phyloP scores from a whole-genome alignment of 2,113 vertebrate species.

The Eolophus roseicapilla region DNA sequence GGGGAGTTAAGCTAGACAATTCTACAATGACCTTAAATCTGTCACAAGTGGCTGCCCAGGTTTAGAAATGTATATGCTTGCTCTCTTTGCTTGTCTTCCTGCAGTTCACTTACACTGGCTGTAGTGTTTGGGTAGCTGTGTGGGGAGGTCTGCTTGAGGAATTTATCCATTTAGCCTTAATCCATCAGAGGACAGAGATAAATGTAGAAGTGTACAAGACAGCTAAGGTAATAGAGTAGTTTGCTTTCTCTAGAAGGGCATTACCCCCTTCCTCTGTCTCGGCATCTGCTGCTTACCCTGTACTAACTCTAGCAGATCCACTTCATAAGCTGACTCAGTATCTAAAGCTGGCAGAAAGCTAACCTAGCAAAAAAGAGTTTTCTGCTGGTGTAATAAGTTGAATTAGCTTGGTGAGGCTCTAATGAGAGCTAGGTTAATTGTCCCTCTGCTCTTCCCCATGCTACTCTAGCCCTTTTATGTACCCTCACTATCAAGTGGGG shows the following conservation, averaged over 20 bases:
- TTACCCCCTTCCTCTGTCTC: background rate
- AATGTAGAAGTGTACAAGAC: background rate
- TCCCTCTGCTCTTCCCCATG: background rate
- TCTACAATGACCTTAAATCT: background rate
- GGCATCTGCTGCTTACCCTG: background rate
- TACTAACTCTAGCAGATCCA: background rate
- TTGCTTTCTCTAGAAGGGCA: background rate
- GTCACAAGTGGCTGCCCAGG: background rate
- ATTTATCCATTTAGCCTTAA: background rate
- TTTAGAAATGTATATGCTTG: background rate
- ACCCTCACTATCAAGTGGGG: background rate
- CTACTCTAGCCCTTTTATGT: background rate
- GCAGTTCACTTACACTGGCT: background rate
- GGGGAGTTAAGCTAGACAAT: background rate
- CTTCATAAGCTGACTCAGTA: conserved; percentile 1
- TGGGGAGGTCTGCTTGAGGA: background rate
- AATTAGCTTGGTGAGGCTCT: background rate
- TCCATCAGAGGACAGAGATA: background rate
- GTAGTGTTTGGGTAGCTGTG: background rate
- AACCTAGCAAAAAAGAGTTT: conserved; percentile 9
- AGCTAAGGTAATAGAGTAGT: background rate
- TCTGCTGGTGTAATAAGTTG: conserved; percentile 19
- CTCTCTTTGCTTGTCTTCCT: background rate
- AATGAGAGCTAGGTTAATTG: conserved; percentile 10
- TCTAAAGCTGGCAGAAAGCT: conserved; percentile 4